Percentiles rank a stretch among this genome's conserved stretches.
Evolutionary conservation across 2,113 vertebrate genomes (phyloP).

Genomic region (Tragulus kanchil): DNA sequence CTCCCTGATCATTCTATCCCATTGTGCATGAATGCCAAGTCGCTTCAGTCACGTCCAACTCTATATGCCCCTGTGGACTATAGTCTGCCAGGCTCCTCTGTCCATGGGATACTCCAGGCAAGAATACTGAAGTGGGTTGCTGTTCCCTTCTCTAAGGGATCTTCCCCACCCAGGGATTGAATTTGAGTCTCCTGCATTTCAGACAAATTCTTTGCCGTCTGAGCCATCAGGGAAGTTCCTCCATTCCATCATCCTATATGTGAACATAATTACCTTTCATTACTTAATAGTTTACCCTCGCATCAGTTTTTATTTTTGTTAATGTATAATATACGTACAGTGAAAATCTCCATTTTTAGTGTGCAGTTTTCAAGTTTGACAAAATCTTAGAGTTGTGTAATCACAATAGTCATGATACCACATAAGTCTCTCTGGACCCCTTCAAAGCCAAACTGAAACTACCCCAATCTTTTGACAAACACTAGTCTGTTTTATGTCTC

Average conservation of each 20-base stretch:
- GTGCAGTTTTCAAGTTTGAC: neutral
- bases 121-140: no score
- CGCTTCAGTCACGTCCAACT: no score
- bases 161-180: no score
- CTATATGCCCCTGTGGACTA: no score
- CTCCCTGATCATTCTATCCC: neutral
- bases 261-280: neutral
- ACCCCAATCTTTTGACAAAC: neutral
- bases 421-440: neutral
- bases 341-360: neutral
- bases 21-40: no score
- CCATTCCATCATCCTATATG: neutral
- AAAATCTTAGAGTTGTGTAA: neutral
- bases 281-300: neutral
- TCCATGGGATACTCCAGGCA: no score
- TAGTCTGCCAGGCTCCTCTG: no score
- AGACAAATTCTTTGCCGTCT: no score
- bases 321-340: neutral
- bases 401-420: neutral
- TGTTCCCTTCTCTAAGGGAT: no score
- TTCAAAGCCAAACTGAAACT: neutral
- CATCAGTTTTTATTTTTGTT: neutral
- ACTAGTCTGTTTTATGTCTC: neutral
- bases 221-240: no score
- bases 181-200: no score